Percentiles rank a stretch among this genome's conserved stretches.
These are phyloP conservation scores for Sminthurinus aureus DNA, from an alignment of 2,888 invertebrate species.

Conservation along the genomic window DNA sequence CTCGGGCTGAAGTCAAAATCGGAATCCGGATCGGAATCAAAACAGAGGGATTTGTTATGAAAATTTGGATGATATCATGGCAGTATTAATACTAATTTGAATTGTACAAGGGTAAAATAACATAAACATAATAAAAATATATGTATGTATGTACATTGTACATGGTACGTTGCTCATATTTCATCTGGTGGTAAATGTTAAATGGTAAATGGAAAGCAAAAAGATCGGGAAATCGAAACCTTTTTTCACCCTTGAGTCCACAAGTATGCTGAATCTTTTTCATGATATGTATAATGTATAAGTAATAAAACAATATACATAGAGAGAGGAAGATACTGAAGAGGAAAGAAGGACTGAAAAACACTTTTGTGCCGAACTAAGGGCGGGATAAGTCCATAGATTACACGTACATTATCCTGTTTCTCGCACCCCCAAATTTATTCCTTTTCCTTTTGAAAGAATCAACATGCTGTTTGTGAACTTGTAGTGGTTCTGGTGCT, in stretches of 20 bases:
- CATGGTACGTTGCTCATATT: no score
- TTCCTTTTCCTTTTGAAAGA: constrained; percentile 14
- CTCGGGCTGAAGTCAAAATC: no score
- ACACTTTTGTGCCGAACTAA: constrained; percentile 28
- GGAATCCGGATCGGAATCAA: no score
- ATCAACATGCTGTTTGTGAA: constrained; percentile 1
- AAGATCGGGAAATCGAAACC: not conserved
- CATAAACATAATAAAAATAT: no score
- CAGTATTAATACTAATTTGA: no score
- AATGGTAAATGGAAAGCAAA: not conserved
- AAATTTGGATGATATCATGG: no score
- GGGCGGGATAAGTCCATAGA: constrained; percentile 41
- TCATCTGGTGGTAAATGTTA: not conserved
- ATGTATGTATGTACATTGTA: no score
- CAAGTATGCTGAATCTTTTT: not conserved
- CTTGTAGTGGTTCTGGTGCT: not conserved
- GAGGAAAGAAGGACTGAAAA: not conserved
- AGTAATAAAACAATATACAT: no score
- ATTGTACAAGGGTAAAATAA: no score
- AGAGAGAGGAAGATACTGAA: not conserved
- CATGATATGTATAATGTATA: no score
- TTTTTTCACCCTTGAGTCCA: not conserved
- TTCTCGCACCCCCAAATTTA: constrained; percentile 50
- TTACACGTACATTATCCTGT: constrained; percentile 51
- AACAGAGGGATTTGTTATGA: no score